Conservation (phyloP, 2,113 vertebrate species). For the Xiphorhynchus elegans region DNA sequence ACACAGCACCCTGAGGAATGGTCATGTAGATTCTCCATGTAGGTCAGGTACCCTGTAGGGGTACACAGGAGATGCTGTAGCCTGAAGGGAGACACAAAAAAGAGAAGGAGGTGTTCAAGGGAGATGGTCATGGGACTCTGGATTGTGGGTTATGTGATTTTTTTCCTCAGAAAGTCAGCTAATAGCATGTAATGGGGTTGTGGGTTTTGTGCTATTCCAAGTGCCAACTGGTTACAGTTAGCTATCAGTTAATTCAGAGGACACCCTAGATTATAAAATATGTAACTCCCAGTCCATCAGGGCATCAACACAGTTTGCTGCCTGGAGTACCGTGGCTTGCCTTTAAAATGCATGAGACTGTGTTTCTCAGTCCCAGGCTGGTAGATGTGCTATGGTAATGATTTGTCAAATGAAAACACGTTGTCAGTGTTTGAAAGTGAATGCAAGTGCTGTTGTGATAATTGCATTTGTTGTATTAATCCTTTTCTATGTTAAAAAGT, state of each 20-base stretch:
- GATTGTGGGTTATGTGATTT: rapidly evolving
- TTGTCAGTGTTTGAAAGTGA: not conserved
- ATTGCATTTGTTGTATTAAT: not conserved
- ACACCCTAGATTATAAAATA: too few relatives aligned
- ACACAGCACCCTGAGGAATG: rapidly evolving
- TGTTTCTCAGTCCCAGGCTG: not conserved
- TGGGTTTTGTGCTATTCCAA: not conserved
- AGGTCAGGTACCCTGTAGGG: too few relatives aligned
- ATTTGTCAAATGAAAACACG: not conserved
- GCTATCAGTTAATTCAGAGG: not conserved
- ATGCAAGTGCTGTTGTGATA: not conserved
- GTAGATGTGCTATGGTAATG: not conserved
- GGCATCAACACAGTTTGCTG: not conserved
- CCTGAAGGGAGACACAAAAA: not conserved
- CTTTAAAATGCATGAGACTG: not conserved
- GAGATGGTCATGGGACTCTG: rapidly evolving
- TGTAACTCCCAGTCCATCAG: rapidly evolving
- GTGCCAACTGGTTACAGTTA: rapidly evolving
- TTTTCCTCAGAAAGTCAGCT: not conserved
- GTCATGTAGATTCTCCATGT: rapidly evolving
- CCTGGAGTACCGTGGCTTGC: not conserved
- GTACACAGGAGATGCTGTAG: not conserved
- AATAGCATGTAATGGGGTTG: not conserved
- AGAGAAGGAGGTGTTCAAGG: not conserved
- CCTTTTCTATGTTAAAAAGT: not conserved